These are phyloP conservation scores for Halisarca cf. caerulea DNA, from an alignment of 37 sponge, comb jelly and placozoan genomes.

Conservation along the genomic window DNA sequence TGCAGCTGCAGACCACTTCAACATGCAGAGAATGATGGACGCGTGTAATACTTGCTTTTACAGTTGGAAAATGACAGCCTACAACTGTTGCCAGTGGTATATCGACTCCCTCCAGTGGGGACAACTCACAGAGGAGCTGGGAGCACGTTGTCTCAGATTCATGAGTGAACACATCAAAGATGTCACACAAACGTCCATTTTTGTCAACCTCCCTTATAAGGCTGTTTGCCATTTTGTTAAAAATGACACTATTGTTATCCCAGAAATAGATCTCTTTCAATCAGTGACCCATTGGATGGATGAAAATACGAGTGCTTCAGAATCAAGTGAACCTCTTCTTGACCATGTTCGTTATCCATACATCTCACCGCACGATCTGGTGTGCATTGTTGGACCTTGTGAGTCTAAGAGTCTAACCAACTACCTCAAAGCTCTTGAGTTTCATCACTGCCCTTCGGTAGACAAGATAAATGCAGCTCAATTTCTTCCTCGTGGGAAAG, in stretches of 20 bases:
- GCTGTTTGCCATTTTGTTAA: neutral
- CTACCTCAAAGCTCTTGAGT: neutral
- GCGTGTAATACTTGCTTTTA: neutral
- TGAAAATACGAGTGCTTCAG: neutral
- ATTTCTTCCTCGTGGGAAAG: constrained; percentile 5
- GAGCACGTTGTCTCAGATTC: neutral
- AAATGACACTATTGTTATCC: neutral
- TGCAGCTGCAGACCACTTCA: constrained; percentile 6
- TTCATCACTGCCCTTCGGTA: neutral
- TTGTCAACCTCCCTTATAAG: neutral
- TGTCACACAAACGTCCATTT: neutral
- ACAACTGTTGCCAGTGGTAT: constrained; percentile 13
- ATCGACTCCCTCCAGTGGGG: constrained; percentile 11
- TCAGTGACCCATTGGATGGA: neutral
- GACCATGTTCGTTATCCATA: neutral
- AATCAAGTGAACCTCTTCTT: neutral
- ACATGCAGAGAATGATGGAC: neutral
- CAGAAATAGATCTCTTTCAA: neutral
- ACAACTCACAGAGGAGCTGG: constrained; percentile 17
- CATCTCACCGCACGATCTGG: neutral
- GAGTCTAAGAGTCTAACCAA: neutral
- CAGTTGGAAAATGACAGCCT: neutral
- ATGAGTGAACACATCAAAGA: neutral
- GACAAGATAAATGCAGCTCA: neutral
- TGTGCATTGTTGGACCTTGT: neutral